Evolutionary conservation across 2,888 invertebrate species (phyloP).

Genomic region (Miltochrista miniata): DNA sequence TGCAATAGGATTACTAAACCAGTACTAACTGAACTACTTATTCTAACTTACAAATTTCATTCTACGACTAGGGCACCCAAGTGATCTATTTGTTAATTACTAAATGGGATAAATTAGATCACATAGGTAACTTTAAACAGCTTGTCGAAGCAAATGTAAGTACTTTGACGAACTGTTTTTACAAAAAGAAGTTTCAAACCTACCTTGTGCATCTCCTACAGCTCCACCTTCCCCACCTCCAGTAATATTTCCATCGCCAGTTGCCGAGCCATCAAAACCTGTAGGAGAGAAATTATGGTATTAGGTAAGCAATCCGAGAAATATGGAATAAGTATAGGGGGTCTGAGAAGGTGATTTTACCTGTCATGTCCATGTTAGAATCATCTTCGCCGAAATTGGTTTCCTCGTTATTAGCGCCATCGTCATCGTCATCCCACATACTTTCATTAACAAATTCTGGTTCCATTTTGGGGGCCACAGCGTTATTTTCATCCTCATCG

Average conservation of each 20-base stretch:
- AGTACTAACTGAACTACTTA: conserved; percentile 23
- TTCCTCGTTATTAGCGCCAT: conserved; percentile 85
- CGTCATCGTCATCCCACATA: conserved; percentile 84
- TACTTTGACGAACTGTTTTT: conserved; percentile 30
- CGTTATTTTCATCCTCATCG: conserved; percentile 80
- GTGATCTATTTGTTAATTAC: conserved; percentile 29
- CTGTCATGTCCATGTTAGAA: conserved; percentile 86
- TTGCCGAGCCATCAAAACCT: conserved; percentile 80
- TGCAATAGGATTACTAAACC: conserved; percentile 7
- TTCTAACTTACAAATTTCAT: conserved; percentile 76
- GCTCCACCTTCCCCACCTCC: conserved; percentile 79
- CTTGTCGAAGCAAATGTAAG: conserved; percentile 13
- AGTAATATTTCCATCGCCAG: conserved; percentile 79
- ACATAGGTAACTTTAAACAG: conserved; percentile 32
- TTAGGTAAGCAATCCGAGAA: too few species aligned
- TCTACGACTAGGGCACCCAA: conserved; percentile 46
- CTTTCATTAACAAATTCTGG: conserved; percentile 86
- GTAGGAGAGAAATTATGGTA: conserved; percentile 7
- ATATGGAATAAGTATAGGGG: neutral
- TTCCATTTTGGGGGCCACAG: conserved; percentile 87
- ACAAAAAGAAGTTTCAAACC: conserved; percentile 60
- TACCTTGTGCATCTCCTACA: conserved; percentile 84
- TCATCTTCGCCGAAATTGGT: conserved; percentile 86
- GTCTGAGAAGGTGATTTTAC: conserved; percentile 44
- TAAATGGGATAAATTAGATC: conserved; percentile 14